Evolutionary conservation across 2,797 vertebrate genomes (phyloP), one percentile per base, ranked within the genome.

Genomic region (Australoheros facetus): DNA sequence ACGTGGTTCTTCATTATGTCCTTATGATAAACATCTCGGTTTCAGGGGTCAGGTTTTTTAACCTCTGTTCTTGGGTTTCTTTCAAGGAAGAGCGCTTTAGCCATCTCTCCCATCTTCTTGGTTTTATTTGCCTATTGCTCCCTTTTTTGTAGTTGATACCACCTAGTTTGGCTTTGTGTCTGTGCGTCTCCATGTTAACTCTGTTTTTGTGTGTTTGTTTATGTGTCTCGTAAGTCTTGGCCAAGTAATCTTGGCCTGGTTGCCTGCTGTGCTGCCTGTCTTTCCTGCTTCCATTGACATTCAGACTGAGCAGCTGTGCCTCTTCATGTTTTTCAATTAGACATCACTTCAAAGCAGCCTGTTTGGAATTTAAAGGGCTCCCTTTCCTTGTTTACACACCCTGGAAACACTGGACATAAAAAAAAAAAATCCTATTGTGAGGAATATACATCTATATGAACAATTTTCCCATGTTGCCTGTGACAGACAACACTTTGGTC

Each of bases 311-410:
- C 88, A 86, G 87, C 90, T 81, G 89, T 80, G 90, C 77, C 87
- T 94, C 88, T 91, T 91, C 90, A 90, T 91, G 94, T 92, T 93
- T 95, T 91, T 93, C 93, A 94, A 94, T 94, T 93, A 94, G 92
- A 93, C 88, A 84, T 93, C 88, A 85, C 89, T 92, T 93, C 84
- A 90, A 75, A 86, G 83, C 82, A 37, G 42, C 89, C 85, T 83
- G 89, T 91, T 91, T 88, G 90, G 87, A 92, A 93, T 94, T 88
- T 89, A 91, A 93, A 93, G 91, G 90, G 90, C 91, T 88, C 88
- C 66, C 80, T 80, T 80, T 82, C 60, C 87, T 84, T 92, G 88
- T 92, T 91, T 89, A 82, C 83, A 90, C 77, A 84, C 77, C 62
- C 83, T 71, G 39, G 59, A 75, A 90, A 84, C 81, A 89, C 7